Evolutionary conservation across 2,888 invertebrate species (phyloP).

Genomic region (Antheraea assamensis): DNA sequence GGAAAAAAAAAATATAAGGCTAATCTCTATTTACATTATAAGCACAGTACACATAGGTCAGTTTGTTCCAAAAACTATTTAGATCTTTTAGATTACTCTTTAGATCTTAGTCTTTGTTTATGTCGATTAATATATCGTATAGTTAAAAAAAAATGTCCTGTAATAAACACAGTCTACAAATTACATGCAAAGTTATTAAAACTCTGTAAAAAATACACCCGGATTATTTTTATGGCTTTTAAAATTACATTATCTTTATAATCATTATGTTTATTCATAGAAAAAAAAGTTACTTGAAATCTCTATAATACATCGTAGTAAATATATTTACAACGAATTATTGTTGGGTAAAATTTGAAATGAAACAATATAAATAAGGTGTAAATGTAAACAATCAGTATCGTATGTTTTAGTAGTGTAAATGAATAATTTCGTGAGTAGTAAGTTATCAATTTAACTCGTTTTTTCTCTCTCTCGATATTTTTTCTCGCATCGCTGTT

Average conservation of each 20-base stretch:
- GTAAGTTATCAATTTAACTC: neutral
- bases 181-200: neutral
- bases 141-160: too few relatives aligned
- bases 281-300: too few relatives aligned
- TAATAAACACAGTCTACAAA: neutral
- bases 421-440: neutral
- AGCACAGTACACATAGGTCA: neutral
- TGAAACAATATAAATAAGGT: too few relatives aligned
- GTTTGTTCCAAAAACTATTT: neutral
- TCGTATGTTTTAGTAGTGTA: neutral
- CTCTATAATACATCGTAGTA: too few relatives aligned
- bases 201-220: neutral
- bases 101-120: too few relatives aligned
- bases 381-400: too few relatives aligned
- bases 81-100: too few relatives aligned
- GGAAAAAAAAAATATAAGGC: neutral
- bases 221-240: neutral
- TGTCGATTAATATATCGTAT: neutral
- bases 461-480: neutral
- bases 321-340: too few relatives aligned
- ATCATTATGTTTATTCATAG: too few relatives aligned
- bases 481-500: neutral
- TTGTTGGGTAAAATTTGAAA: too few relatives aligned
- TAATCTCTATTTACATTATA: neutral
- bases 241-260: too few relatives aligned